Percentiles rank a stretch among this genome's conserved stretches.
Evolutionary conservation across 2,797 vertebrate species (phyloP).

Genomic region (Sciurus vulgaris): DNA sequence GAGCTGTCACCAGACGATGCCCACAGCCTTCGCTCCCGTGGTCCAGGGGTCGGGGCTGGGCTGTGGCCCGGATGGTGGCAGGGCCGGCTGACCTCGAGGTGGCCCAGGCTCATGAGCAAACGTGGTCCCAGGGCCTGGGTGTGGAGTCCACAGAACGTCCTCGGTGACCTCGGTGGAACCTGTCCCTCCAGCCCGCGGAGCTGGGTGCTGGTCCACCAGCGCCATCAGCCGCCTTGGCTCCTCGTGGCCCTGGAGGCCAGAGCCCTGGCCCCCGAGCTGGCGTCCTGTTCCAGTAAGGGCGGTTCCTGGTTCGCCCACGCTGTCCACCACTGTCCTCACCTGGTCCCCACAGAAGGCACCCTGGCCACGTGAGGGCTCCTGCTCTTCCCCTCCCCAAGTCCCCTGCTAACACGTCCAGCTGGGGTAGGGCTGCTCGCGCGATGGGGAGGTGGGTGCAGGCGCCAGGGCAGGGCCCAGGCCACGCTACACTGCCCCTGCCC

Average conservation of each 20-base stretch:
- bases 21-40: too few species aligned
- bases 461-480: not conserved
- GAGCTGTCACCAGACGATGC: too few species aligned
- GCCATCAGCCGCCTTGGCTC: not conserved
- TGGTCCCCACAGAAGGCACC: not conserved
- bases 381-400: too few species aligned
- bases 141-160: too few species aligned
- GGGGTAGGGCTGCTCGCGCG: not conserved
- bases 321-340: not conserved
- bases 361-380: not conserved
- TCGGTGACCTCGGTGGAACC: too few species aligned
- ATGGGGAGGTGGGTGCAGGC: too few species aligned
- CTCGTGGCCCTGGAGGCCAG: not conserved
- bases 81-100: not conserved
- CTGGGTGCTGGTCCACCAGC: not conserved
- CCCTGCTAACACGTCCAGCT: not conserved
- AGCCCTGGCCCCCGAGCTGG: not conserved
- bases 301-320: too few species aligned
- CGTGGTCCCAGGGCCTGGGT: too few species aligned
- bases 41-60: too few species aligned
- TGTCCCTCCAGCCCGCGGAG: not conserved
- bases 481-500: rapidly evolving
- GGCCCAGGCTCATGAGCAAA: not conserved
- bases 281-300: too few species aligned
- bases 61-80: too few species aligned